Percentiles rank a stretch among this genome's conserved stretches.
These are phyloP conservation scores for Podarcis cretensis DNA, from an alignment of 2,113 vertebrate species.

Conservation along the genomic window DNA sequence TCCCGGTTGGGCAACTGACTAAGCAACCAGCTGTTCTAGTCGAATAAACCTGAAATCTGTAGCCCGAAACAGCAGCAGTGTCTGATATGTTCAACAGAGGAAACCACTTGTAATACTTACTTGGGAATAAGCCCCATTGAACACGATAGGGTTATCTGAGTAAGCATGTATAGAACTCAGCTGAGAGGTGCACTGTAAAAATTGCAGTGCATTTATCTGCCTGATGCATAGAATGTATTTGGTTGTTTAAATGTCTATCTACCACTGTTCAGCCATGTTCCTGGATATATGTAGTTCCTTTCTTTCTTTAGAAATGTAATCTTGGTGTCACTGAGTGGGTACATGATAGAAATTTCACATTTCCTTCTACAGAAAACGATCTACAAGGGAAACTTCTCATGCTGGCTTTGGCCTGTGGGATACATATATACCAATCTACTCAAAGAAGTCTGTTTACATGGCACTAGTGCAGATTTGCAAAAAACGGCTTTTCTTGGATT, in stretches of 20 bases:
- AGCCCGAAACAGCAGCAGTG: background rate
- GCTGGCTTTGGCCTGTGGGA: slow-evolving; percentile 42
- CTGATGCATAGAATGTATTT: background rate
- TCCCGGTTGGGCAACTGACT: background rate
- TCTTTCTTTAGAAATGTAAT: background rate
- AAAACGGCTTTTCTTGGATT: slow-evolving; percentile 63
- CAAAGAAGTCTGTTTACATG: slow-evolving; percentile 56
- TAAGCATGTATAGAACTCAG: background rate
- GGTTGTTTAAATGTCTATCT: background rate
- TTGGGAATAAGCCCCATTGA: background rate
- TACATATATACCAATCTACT: slow-evolving; percentile 47
- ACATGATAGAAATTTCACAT: slow-evolving; percentile 7
- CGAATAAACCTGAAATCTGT: slow-evolving; percentile 23
- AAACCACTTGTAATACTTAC: background rate
- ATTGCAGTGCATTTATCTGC: background rate
- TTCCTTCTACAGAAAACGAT: slow-evolving; percentile 47
- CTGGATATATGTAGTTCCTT: background rate
- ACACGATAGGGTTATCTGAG: background rate
- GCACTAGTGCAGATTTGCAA: slow-evolving; percentile 45
- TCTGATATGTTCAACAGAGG: background rate
- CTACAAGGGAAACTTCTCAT: background rate
- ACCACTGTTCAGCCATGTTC: background rate
- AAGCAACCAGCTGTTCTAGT: background rate
- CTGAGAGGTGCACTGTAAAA: background rate
- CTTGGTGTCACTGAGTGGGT: background rate